A percentile compares a stretch with the other conserved stretches of the same genome.
These are phyloP conservation scores for Electrona antarctica DNA, from an alignment of 2,113 vertebrate species.

Conservation along the genomic window DNA sequence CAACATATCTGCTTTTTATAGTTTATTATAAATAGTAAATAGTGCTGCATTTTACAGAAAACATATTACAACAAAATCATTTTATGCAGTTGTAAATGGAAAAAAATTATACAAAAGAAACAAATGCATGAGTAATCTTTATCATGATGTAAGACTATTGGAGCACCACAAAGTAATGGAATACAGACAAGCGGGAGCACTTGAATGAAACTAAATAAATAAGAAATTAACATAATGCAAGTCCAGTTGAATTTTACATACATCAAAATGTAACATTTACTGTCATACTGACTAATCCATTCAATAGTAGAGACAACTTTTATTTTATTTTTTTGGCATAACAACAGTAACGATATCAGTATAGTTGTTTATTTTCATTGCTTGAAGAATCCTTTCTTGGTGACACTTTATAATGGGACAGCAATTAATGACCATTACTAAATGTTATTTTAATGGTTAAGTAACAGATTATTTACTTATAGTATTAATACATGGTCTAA, in stretches of 20 bases:
- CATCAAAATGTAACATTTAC: slow-evolving; percentile 40
- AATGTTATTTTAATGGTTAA: too few relatives aligned
- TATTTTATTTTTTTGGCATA: slow-evolving; percentile 53
- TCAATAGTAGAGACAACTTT: slow-evolving; percentile 46
- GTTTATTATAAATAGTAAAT: slow-evolving; percentile 87
- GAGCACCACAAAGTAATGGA: slow-evolving; percentile 39
- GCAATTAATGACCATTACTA: too few relatives aligned
- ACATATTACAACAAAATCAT: slow-evolving; percentile 71
- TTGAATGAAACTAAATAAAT: slow-evolving; percentile 73
- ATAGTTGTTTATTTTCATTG: slow-evolving; percentile 27
- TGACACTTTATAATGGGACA: too few relatives aligned
- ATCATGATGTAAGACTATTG: slow-evolving; percentile 66
- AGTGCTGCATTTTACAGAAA: slow-evolving; percentile 83
- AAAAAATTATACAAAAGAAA: slow-evolving; percentile 63
- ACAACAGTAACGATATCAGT: slow-evolving; percentile 30
- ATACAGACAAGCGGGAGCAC: slow-evolving; percentile 44
- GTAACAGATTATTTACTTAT: too few relatives aligned
- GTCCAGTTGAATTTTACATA: slow-evolving; percentile 54
- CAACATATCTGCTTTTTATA: slow-evolving; percentile 51
- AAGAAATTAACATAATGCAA: slow-evolving; percentile 55
- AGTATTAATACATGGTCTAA: too few relatives aligned
- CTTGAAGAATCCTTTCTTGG: slow-evolving; percentile 38
- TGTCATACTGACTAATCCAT: slow-evolving; percentile 54
- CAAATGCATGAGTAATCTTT: slow-evolving; percentile 50
- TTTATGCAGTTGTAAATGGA: slow-evolving; percentile 65